Evolutionary conservation across 1,140 invertebrate genomes (phyloP).

Genomic region (Drosophila gunungcola): DNA sequence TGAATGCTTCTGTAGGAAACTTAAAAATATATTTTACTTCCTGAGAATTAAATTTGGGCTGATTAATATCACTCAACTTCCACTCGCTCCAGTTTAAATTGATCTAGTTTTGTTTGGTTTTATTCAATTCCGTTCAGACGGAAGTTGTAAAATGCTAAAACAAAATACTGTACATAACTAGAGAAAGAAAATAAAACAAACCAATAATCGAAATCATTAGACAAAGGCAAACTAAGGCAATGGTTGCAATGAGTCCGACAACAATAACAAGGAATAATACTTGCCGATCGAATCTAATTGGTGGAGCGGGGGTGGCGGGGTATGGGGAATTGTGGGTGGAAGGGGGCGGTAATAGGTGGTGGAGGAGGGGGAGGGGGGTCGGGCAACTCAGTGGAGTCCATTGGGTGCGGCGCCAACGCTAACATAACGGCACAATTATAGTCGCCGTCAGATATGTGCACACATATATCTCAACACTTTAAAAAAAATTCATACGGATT

Average conservation of each 20-base stretch:
- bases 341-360: neutral
- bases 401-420: slow-evolving; percentile 72
- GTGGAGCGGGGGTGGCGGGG: slow-evolving; percentile 11
- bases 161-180: slow-evolving; percentile 15
- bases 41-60: too few relatives aligned
- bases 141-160: slow-evolving; percentile 29
- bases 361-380: neutral
- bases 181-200: slow-evolving; percentile 34
- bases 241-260: slow-evolving; percentile 35
- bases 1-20: too few relatives aligned
- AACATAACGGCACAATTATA: slow-evolving; percentile 76
- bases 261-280: slow-evolving; percentile 39
- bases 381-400: slow-evolving; percentile 16
- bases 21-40: too few relatives aligned
- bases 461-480: slow-evolving; percentile 6
- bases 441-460: slow-evolving; percentile 39
- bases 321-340: neutral
- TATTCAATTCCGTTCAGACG: slow-evolving; percentile 26
- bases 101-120: neutral
- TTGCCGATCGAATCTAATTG: slow-evolving; percentile 47
- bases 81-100: neutral
- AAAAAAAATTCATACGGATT: neutral
- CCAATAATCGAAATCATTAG: slow-evolving; percentile 68
- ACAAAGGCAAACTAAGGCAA: slow-evolving; percentile 57
- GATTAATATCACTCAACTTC: neutral